Conservation (phyloP, 2,797 vertebrate species). For the Diglossa cyanea region DNA sequence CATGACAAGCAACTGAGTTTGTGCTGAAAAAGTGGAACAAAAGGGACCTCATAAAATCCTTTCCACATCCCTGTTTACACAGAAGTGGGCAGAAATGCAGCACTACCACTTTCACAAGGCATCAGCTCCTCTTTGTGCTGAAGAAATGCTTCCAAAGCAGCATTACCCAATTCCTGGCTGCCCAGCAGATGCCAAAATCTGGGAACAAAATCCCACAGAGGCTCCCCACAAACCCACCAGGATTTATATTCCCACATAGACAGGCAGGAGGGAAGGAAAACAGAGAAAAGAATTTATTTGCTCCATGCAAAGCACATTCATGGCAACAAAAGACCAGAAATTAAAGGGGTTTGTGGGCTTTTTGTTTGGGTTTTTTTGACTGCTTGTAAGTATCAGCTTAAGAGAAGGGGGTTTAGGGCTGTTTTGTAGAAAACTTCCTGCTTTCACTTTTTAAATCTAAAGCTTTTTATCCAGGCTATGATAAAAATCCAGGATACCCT, state of each 20-base stretch:
- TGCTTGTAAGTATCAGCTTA: neutral
- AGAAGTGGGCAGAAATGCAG: neutral
- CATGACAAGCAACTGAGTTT: neutral
- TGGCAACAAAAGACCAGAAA: neutral
- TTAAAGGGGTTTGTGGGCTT: neutral
- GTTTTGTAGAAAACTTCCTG: neutral
- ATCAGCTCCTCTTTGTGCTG: neutral
- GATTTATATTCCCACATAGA: neutral
- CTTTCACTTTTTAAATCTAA: neutral
- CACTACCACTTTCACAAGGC: neutral
- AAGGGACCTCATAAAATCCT: neutral
- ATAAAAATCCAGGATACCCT: neutral
- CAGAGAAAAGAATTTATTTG: neutral
- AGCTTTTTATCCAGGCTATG: neutral
- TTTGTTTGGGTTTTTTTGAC: neutral
- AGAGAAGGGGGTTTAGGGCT: neutral
- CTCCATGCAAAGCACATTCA: neutral
- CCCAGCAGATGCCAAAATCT: neutral
- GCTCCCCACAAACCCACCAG: neutral
- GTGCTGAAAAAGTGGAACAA: neutral
- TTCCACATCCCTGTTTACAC: constrained; percentile 26
- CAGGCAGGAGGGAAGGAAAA: neutral
- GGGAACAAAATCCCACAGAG: neutral
- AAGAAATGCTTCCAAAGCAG: neutral
- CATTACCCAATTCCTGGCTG: neutral